phyloP scores from a whole-genome alignment of 2,797 vertebrate genomes.

The Acanthurus leucopareius region DNA sequence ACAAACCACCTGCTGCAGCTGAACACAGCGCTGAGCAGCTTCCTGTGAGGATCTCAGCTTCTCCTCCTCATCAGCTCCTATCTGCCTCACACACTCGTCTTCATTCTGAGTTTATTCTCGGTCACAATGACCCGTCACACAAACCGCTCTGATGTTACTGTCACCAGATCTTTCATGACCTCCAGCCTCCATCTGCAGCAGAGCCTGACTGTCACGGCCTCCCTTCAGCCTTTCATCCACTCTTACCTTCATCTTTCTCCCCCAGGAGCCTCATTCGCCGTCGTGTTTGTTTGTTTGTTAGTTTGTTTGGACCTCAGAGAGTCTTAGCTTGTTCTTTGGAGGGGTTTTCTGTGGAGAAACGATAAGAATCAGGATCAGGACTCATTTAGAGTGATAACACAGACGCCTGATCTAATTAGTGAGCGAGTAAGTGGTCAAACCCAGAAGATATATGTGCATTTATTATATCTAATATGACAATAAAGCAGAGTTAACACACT shows the following conservation, averaged over 20 bases:
- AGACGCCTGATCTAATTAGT: background rate
- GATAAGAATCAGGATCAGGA: constrained; percentile 62
- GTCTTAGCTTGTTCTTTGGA: constrained; percentile 60
- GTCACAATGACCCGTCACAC: background rate
- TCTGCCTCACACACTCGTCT: background rate
- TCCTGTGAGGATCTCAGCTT: too few species aligned
- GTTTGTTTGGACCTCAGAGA: constrained; percentile 61
- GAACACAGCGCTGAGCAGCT: too few species aligned
- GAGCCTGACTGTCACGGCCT: too few species aligned
- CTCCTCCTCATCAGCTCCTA: background rate
- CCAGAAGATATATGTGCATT: too few species aligned
- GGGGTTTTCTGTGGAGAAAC: constrained; percentile 62
- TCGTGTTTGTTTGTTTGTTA: constrained; percentile 54
- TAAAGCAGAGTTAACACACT: too few species aligned
- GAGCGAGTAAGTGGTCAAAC: constrained; percentile 7
- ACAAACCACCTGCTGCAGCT: too few species aligned
- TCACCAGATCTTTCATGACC: background rate
- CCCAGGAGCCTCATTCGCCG: constrained; percentile 24
- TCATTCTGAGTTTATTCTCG: background rate
- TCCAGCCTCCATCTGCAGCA: background rate
- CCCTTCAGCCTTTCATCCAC: constrained; percentile 37
- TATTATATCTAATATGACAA: background rate
- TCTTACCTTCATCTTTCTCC: constrained; percentile 30
- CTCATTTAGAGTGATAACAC: constrained; percentile 74
- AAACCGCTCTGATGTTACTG: background rate